Percentiles rank a stretch among this genome's conserved stretches.
These are phyloP conservation scores for Cheilosia vernalis DNA, from an alignment of 2,888 invertebrate genomes.

Conservation along the genomic window DNA sequence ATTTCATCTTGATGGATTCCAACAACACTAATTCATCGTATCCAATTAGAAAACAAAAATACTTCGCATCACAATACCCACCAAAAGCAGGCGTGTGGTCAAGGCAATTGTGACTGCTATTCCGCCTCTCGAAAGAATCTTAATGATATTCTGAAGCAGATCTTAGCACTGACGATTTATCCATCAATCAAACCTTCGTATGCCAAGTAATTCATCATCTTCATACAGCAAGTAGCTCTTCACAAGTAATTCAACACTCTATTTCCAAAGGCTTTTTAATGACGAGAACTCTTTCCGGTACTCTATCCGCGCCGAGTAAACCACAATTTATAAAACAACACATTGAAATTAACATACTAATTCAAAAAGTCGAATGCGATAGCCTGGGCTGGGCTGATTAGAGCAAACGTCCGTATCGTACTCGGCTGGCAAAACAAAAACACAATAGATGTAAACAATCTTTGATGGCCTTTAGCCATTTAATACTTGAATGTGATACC, in stretches of 20 bases:
- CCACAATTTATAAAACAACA: background rate
- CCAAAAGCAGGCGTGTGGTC: background rate
- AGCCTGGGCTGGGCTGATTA: background rate
- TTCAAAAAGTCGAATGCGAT: background rate
- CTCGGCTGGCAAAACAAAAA: background rate
- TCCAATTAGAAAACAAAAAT: no score
- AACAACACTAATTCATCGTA: no score
- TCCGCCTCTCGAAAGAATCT: background rate
- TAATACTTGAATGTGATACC: background rate
- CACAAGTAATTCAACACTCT: constrained; percentile 23
- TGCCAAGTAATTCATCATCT: constrained; percentile 34
- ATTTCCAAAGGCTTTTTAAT: constrained; percentile 12
- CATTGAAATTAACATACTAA: constrained; percentile 8
- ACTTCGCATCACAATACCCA: no score
- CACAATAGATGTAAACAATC: constrained; percentile 9
- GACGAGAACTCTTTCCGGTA: constrained; percentile 12
- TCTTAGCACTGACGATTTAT: constrained; percentile 10
- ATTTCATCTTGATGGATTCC: no score
- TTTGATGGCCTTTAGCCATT: constrained; percentile 22
- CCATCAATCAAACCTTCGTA: constrained; percentile 20
- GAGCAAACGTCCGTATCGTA: background rate
- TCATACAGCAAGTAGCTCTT: constrained; percentile 15
- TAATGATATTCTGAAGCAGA: constrained; percentile 17
- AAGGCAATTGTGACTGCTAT: background rate
- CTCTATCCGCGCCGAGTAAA: background rate